Base-by-base conservation (phyloP, 1,140 invertebrate genomes). In the Neodiprion lecontei region DNA sequence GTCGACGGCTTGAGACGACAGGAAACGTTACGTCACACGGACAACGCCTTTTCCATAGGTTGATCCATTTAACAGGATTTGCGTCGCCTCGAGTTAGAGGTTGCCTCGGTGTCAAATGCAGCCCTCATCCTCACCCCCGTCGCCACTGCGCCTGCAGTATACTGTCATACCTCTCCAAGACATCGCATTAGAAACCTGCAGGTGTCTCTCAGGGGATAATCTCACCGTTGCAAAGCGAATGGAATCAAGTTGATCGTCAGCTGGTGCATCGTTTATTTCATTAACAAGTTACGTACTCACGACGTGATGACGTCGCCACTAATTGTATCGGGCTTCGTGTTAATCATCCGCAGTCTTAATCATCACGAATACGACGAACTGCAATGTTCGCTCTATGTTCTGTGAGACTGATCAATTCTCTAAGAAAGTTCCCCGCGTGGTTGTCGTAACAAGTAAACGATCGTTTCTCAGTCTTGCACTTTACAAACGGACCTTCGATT, bases 31-130 rank as follows among this genome's bases (percentile, higher is more conserved):
- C 40, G 40, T 14, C 7, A 14, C 3, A 3, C 40, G 21, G 67
- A 69, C 67, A 47, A 69, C 21, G 11, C 7, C 40, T 69, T 69
- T 12, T 47, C 17, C 17, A 14, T 21, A 11, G 67, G 3, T 69
- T 69, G 67, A 69, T 69, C 67, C 67, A 47, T 69, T 69, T 69
- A 69, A 21, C 40, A 69, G 67, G 67, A 69, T 69, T 69, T 69
- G 23, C 67, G 67, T 69, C 67, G 67, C 17, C 21, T 69, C 21
- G 67, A 69, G 67, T 69, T 69, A 69, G 21, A 23, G 67, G 67
- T 69, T 69, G 67, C 67, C 12, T 23, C 40, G 67, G 67, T 69
- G 67, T 69, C 67, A 69, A 69, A 69, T 69, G 67, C 67, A 69
- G 67, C 17, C 17, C 0, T 61, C 53, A 40, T 40, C 28, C 28